phyloP scores from a whole-genome alignment of 2,797 vertebrate species.

The Trachurus trachurus region DNA sequence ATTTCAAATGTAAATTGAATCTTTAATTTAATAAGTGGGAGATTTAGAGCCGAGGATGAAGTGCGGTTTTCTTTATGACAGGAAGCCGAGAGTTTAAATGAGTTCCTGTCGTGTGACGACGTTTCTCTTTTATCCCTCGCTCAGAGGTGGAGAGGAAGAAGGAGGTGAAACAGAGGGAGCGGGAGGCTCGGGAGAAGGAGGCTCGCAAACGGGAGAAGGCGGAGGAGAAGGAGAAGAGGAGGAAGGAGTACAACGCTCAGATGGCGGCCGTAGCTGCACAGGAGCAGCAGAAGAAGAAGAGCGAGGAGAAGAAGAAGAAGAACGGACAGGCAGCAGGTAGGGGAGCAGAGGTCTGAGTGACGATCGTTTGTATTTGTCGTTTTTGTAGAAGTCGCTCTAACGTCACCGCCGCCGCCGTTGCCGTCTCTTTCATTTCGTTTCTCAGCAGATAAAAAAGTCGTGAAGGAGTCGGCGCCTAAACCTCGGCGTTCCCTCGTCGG shows the following conservation, averaged over 20 bases:
- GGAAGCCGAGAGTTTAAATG: background rate
- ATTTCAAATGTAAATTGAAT: too few relatives aligned
- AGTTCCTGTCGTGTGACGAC: background rate
- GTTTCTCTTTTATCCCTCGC: background rate
- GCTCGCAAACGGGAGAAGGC: constrained; percentile 93
- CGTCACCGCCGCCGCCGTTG: background rate
- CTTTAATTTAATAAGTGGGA: too few relatives aligned
- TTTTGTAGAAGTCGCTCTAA: background rate
- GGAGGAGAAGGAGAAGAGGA: constrained; percentile 94
- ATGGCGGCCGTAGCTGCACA: constrained; percentile 83
- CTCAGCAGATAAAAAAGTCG: constrained; percentile 81
- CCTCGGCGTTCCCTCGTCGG: constrained; percentile 81
- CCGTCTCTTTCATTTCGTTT: background rate
- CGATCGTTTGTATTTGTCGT: background rate
- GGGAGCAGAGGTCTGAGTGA: constrained; percentile 11
- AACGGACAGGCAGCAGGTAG: constrained; percentile 80
- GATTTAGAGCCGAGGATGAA: background rate
- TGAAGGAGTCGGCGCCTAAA: constrained; percentile 71
- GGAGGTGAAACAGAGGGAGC: constrained; percentile 91
- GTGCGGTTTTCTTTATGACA: background rate
- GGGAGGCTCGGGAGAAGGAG: constrained; percentile 92
- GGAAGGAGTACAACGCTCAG: constrained; percentile 93
- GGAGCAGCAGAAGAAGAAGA: constrained; percentile 90
- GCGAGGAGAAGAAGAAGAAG: constrained; percentile 90
- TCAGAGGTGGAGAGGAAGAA: constrained; percentile 92